Base-by-base conservation (phyloP, 1,140 invertebrate genomes). In the Ridgeia piscesae region DNA sequence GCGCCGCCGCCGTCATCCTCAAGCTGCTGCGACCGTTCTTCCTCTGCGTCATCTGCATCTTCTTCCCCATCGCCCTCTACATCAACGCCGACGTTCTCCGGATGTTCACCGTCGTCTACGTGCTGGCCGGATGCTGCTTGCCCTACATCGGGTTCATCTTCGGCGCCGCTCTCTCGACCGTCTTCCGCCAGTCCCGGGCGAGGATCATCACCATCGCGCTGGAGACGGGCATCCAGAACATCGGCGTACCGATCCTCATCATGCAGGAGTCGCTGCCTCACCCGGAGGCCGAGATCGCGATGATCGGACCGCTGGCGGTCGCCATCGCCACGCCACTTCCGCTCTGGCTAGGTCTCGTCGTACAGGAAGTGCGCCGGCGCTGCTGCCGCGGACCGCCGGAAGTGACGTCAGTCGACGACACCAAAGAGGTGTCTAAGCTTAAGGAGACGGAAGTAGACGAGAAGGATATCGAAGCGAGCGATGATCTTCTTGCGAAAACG, bases 281-380 rank as follows among this genome's bases (percentile, higher is more conserved):
- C 34, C 89, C 89, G 34, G 89, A 90, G 89, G 17, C 34, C 35
- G 89, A 90, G 14, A 34, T 90, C 21, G 89, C 89, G 34, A 35
- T 34, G 35, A 35, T 90, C 34, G 89, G 33, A 90, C 89, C 89
- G 35, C 6, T 90, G 2, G 95, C 95, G n/a, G 97, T 98, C 35
- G 98, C 98, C 31, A 97, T 98, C 48, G 98, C 99, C 97, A 99
- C 98, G 0, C 99, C 99, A 33, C 94, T 99, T 42, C 98, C 99
- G 0, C 96, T 99, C 93, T 92, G 96, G n/a, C 42, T 96, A 31
- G 93, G 95, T 50, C 94, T 95, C 33, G 94, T 93, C 34, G 93
- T 95, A 35, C 88, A 89, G 27, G 92, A 92, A 77, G 91, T 94
- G 34, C 27, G 50, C n/a, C 34, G 33, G 88, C 89, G 35, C 17